Percentiles rank a stretch among this genome's conserved stretches.
Conservation (phyloP, 2,797 vertebrate genomes). For the Crenichthys baileyi region DNA sequence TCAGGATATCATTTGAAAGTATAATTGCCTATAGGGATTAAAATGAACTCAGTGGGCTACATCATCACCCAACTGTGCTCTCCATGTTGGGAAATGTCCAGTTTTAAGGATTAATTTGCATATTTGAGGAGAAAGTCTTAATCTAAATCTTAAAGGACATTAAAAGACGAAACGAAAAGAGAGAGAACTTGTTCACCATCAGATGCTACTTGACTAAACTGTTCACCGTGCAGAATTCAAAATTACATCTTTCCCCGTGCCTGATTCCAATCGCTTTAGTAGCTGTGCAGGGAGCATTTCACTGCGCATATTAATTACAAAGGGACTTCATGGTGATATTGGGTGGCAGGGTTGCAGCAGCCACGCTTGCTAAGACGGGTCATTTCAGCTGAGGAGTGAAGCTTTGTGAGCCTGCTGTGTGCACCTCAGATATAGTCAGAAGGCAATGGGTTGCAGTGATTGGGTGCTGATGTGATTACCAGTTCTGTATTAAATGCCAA, state of each 20-base stretch:
- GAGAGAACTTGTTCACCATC: conserved; percentile 84
- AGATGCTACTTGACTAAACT: conserved; percentile 91
- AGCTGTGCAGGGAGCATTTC: conserved; percentile 91
- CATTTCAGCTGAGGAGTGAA: conserved; percentile 86
- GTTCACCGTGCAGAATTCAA: conserved; percentile 93
- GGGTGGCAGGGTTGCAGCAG: conserved; percentile 82
- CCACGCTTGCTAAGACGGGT: conserved; percentile 91
- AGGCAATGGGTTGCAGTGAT: conserved; percentile 73
- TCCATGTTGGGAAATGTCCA: conserved; percentile 93
- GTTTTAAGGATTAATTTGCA: conserved; percentile 98
- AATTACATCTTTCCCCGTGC: conserved; percentile 90
- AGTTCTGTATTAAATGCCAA: conserved; percentile 85
- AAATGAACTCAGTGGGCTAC: conserved; percentile 95
- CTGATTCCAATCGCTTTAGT: conserved; percentile 93
- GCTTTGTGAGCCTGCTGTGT: conserved; percentile 89
- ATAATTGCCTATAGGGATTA: conserved; percentile 99
- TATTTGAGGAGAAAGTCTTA: conserved; percentile 95
- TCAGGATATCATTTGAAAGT: conserved; percentile 99
- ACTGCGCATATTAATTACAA: conserved; percentile 98
- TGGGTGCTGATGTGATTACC: conserved; percentile 86
- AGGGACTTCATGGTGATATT: conserved; percentile 85
- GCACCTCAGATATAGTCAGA: conserved; percentile 82
- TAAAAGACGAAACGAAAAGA: conserved; percentile 77
- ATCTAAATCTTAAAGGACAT: conserved; percentile 97
- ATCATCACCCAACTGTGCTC: conserved; percentile 93